Evolutionary conservation across 2,113 vertebrate species (phyloP), one percentile per base, ranked within the genome.

Genomic region (Trachemys scripta): DNA sequence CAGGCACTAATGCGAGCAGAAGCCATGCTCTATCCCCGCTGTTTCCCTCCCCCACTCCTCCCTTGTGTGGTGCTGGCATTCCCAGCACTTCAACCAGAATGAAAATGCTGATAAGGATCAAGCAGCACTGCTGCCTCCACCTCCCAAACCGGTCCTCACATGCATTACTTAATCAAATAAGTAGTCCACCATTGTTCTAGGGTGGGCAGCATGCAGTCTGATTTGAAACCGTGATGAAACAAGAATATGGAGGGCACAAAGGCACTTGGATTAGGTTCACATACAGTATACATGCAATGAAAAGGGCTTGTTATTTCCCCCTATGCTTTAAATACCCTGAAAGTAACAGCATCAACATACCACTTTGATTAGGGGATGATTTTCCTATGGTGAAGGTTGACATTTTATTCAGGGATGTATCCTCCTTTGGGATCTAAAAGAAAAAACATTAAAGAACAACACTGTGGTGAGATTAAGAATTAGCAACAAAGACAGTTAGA

Each of bases 361-460:
- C 98, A 0, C 90, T 97, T 95, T 54, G 84, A 50, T 75, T 69
- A 2, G 97, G 38, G 93, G 96, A 65, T 29, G 90, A 62, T 93
- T 97, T 98, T 78, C 84, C 96, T 80, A 88, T 80, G 88, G 94
- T 82, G 94, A 97, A 96, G 79, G 88, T 91, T 35, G 98, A 97
- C 98, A 98, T 98, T 57, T 89, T 91, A 57, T 84, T 92, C 78
- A 6, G 22, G 12, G 57, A 6, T 17, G 2, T 3, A 65, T 87
- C 42, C 82, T 96, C 90, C 94, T 49, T 35, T 7, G 1, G 75
- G 45, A 94, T 82, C 98, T 98, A 49, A 90, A 97, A 96, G 51
- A 82, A 96, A 97, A 88, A 0, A 31, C 2, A 2, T 62, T 16
- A 12, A 20, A 20, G 45, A 14, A 38, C 42, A 53, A 51, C 72